Base-by-base conservation (phyloP, 2,797 vertebrate species). In the Chromis chromis region DNA sequence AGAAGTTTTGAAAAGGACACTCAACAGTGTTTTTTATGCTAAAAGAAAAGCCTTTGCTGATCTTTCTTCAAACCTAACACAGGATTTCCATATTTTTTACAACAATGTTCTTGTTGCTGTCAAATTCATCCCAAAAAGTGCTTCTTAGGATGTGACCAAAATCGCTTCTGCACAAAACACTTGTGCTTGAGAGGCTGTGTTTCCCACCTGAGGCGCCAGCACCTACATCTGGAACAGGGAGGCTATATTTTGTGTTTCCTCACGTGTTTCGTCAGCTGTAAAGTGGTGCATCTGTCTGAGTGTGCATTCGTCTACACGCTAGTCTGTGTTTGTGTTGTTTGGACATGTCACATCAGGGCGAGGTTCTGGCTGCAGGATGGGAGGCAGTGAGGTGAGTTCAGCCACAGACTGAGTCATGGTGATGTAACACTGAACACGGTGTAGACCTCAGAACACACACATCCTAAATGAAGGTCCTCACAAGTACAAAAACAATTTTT, bases 331-430 rank as follows among this genome's bases (percentile, higher is more conserved):
- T 68, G 27, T 36, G 33, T 33, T 64, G n/a, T 64, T 44, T 64
- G 52, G 8, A 62, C 7, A 1, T 65, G 66, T 53, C 21, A 19
- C 64, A 44, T 65, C 52, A 67, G 71, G 55, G 42, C 2, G 36
- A 73, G 57, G 74, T 40, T 40, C 46, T 55, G 46, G 28, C 78
- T 76, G 61, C 40, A 17, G 63, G 69, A 64, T 40, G 16, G 2
- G 6, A 10, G 53, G 65, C 55, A 60, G 58, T 76, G 55, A 84
- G 78, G 76, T 76, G 75, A 79, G 54, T 70, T 79, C 70, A 65
- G 67, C 46, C 27, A 62, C 22, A 2, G 56, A 53, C 62, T 62
- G 69, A 71, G 56, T 72, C 76, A 73, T 54, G 40, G 39, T 82
- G 79, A 79, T 21, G 44, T 59, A 72, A 75, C 52, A 62, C 48